Evolutionary conservation across 1,140 invertebrate species (phyloP).

Genomic region (Aphelenchoides avenae): DNA sequence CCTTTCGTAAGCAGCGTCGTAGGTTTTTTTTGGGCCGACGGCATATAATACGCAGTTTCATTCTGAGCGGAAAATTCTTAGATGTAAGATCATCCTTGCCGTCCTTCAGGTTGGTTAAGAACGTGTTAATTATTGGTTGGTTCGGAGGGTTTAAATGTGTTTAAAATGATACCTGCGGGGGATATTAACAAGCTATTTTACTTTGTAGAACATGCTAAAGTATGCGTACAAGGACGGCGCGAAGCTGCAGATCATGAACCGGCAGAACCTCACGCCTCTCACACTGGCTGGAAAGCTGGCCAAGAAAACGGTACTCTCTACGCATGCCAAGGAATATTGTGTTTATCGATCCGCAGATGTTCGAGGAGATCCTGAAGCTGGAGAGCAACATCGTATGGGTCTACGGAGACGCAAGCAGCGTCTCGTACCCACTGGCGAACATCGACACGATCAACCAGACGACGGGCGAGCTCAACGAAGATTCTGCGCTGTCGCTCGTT

Average conservation of each 20-base stretch:
- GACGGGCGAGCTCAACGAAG: constrained; percentile 83
- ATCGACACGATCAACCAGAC: constrained; percentile 90
- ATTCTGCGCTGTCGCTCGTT: constrained; percentile 92
- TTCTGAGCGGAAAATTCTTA: too few species aligned
- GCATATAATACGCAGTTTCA: too few species aligned
- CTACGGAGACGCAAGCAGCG: constrained; percentile 81
- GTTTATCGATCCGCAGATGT: too few species aligned
- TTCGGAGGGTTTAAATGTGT: background rate
- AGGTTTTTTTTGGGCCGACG: too few species aligned
- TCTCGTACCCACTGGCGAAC: constrained; percentile 84
- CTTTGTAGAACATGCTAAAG: constrained; percentile 77
- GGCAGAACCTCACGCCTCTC: constrained; percentile 80
- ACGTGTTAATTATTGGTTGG: too few species aligned
- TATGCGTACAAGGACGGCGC: constrained; percentile 87
- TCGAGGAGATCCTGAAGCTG: constrained; percentile 65
- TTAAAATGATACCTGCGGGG: background rate
- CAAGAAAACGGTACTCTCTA: constrained; percentile 67
- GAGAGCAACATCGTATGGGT: constrained; percentile 62
- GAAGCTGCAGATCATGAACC: too few species aligned
- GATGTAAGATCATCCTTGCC: too few species aligned
- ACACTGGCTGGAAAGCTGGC: constrained; percentile 88
- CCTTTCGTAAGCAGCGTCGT: too few species aligned
- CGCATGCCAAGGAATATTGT: too few species aligned
- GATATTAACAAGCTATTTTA: background rate
- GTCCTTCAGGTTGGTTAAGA: too few species aligned